Evolutionary conservation across 1,140 invertebrate genomes (phyloP).

Genomic region (Apis florea): DNA sequence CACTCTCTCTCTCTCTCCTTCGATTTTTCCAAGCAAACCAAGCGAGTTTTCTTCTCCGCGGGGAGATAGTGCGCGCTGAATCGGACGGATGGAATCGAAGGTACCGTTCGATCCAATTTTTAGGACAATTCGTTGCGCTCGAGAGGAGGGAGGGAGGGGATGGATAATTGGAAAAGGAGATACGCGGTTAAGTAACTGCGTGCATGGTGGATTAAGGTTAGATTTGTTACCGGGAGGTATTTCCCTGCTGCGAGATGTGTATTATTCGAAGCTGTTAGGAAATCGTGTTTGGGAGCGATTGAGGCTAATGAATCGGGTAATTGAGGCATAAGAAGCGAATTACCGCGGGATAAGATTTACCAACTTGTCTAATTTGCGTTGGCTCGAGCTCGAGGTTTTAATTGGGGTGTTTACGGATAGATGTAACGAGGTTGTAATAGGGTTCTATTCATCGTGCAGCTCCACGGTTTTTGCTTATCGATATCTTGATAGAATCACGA

Average conservation of each 20-base stretch:
- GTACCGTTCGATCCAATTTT: slow-evolving; percentile 37
- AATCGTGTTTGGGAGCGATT: slow-evolving; percentile 2
- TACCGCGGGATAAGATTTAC: not conserved
- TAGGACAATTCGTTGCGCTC: not conserved
- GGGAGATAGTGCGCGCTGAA: not conserved
- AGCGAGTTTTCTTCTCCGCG: not conserved
- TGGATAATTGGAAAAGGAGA: slow-evolving; percentile 9
- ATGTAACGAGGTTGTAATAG: not conserved
- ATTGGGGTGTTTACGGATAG: not conserved
- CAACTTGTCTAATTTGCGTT: slow-evolving; percentile 5
- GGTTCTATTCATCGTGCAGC: not conserved
- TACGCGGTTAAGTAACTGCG: slow-evolving; percentile 9
- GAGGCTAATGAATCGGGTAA: slow-evolving; percentile 12
- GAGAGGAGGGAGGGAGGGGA: no score
- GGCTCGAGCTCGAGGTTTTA: not conserved
- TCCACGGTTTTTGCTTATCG: not conserved
- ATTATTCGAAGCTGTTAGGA: slow-evolving; percentile 16
- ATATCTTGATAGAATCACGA: not conserved
- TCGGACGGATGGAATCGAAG: slow-evolving; percentile 23
- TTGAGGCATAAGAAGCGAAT: slow-evolving; percentile 7
- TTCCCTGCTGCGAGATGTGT: slow-evolving; percentile 7
- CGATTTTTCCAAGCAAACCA: not conserved
- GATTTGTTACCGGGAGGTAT: slow-evolving; percentile 11
- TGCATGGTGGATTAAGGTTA: not conserved
- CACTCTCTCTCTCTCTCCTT: not conserved